These are phyloP conservation scores for Nothoprocta pentlandii DNA, from an alignment of 2,113 vertebrate species.

Conservation along the genomic window DNA sequence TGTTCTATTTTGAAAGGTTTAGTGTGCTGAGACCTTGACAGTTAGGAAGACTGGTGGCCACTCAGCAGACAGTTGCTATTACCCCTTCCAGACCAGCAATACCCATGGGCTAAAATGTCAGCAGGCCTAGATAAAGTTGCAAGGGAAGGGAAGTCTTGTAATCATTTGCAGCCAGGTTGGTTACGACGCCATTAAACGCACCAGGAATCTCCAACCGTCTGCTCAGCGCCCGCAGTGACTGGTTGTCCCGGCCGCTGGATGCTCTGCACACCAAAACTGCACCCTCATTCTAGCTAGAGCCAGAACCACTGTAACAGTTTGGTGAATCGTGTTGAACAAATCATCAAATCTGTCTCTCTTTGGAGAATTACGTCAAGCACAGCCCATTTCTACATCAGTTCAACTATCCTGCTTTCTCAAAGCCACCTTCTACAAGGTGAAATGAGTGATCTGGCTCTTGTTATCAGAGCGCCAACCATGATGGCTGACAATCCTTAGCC, in stretches of 20 bases:
- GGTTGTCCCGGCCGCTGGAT: conserved; percentile 35
- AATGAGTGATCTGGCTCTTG: conserved; percentile 18
- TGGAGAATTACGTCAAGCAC: conserved; percentile 8
- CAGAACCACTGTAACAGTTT: conserved; percentile 12
- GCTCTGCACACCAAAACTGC: not conserved
- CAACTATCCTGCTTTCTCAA: conserved; percentile 38
- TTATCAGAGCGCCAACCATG: not conserved
- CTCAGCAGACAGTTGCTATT: not conserved
- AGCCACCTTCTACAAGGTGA: not conserved
- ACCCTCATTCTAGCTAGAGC: not conserved
- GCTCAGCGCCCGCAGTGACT: not conserved
- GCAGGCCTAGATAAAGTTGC: not conserved
- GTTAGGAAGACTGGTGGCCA: not conserved
- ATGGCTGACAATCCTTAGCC: not conserved
- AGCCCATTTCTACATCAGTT: not conserved
- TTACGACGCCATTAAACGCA: not conserved
- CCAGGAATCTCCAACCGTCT: not conserved
- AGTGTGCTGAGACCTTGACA: not conserved
- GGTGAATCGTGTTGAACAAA: conserved; percentile 46
- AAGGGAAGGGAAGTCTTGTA: not conserved
- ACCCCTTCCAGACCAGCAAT: not conserved
- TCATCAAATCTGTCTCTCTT: conserved; percentile 51
- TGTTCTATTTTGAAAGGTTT: not conserved
- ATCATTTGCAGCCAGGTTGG: not conserved
- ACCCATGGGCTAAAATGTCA: not conserved